Evolutionary conservation across 1,140 invertebrate genomes (phyloP).

Genomic region (Medauroidea extradentata): DNA sequence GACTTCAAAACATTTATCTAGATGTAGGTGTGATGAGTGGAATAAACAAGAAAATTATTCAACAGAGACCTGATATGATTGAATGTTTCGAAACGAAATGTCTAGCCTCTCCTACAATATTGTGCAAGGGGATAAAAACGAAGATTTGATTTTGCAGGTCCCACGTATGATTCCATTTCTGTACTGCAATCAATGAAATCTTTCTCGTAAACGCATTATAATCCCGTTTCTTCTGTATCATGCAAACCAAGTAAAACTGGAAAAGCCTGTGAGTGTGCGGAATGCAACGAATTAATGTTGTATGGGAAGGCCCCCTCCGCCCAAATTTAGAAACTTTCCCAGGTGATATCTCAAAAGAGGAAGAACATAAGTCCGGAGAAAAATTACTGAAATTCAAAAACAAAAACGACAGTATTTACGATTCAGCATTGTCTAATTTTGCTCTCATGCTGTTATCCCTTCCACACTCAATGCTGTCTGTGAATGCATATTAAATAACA

Average conservation of each 20-base stretch:
- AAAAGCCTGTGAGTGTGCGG: not conserved
- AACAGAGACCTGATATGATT: not conserved
- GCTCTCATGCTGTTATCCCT: not conserved
- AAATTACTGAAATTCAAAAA: not conserved
- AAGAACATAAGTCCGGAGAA: not conserved
- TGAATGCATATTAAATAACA: not conserved
- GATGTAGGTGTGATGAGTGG: constrained; percentile 13
- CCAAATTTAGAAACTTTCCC: not conserved
- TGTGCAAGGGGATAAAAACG: constrained; percentile 1
- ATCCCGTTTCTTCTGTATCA: not conserved
- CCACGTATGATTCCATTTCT: not conserved
- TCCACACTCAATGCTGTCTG: not conserved
- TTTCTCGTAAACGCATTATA: not conserved
- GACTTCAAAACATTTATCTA: constrained; percentile 11
- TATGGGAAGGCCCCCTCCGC: not conserved
- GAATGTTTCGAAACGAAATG: not conserved
- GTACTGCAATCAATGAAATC: not conserved
- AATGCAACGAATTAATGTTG: not conserved
- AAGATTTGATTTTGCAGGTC: constrained; percentile 8
- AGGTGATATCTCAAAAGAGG: not conserved
- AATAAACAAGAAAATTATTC: constrained; percentile 8
- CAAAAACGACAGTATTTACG: not conserved
- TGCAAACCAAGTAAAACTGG: too few species aligned
- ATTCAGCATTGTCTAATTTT: not conserved
- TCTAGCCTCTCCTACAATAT: not conserved